Evolutionary conservation across 2,797 vertebrate species (phyloP).

Genomic region (Acestrorhynchus altus): DNA sequence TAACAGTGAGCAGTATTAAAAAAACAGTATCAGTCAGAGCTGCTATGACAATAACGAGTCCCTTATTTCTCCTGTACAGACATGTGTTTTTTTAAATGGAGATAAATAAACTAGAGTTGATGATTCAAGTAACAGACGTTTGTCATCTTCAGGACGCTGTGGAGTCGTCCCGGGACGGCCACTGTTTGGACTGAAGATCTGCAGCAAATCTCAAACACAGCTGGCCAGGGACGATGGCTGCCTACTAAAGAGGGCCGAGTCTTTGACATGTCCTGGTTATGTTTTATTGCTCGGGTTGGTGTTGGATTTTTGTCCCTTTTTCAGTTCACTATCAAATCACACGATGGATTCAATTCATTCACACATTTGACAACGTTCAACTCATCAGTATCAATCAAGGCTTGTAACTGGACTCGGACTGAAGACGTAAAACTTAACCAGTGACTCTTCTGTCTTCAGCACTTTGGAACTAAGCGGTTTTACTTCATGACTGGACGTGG

Average conservation of each 20-base stretch:
- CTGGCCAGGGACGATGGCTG: neutral
- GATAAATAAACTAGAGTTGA: neutral
- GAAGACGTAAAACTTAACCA: too few relatives aligned
- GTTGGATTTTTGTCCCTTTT: neutral
- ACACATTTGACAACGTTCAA: too few relatives aligned
- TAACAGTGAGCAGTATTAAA: neutral
- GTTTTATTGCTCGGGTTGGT: neutral
- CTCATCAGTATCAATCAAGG: too few relatives aligned
- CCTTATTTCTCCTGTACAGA: neutral
- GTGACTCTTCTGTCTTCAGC: too few relatives aligned
- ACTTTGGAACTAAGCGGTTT: too few relatives aligned
- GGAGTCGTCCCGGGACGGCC: neutral
- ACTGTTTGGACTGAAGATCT: neutral
- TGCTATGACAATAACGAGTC: neutral
- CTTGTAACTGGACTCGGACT: too few relatives aligned
- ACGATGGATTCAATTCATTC: too few relatives aligned
- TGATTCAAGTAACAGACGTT: neutral
- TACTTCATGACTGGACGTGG: too few relatives aligned
- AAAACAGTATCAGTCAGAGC: neutral
- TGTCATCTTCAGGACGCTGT: neutral
- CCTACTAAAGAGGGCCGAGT: neutral
- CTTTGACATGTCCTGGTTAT: neutral
- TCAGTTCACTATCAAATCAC: neutral
- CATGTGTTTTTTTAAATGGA: neutral
- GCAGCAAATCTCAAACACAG: neutral